A percentile compares a stretch with the other conserved stretches of the same genome.
Evolutionary conservation across 2,888 invertebrate genomes (phyloP).

Genomic region (Dicranocentrus wangi): DNA sequence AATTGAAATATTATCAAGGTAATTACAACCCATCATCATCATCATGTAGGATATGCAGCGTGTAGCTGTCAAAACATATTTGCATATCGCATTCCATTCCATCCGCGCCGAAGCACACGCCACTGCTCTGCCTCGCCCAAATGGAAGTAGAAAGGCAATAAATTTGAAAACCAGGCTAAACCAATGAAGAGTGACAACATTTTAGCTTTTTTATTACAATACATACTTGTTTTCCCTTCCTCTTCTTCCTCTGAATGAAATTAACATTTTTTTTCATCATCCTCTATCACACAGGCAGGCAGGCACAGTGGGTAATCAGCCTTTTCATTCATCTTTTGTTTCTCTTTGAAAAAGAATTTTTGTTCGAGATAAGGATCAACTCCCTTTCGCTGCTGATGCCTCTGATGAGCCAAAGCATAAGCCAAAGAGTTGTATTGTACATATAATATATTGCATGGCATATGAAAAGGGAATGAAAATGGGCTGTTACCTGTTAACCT

Average conservation of each 20-base stretch:
- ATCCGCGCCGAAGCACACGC: not conserved
- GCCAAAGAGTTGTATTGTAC: not conserved
- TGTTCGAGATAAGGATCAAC: conserved; percentile 11
- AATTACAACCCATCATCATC: conserved; percentile 44
- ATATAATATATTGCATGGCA: not conserved
- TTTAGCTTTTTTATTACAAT: conserved; percentile 34
- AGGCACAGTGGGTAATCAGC: conserved; percentile 30
- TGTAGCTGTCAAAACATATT: conserved; percentile 16
- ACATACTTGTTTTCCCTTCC: conserved; percentile 28
- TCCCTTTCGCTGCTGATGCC: conserved; percentile 18
- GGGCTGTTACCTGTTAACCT: not conserved
- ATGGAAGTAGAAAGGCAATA: conserved; percentile 48
- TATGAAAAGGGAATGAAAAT: conserved; percentile 13
- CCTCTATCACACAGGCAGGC: not conserved
- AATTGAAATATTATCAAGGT: conserved; percentile 87
- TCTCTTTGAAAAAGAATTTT: not conserved
- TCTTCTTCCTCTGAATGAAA: conserved; percentile 29
- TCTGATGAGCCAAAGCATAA: not conserved
- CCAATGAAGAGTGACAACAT: conserved; percentile 48
- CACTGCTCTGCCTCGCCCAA: conserved; percentile 32
- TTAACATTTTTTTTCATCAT: conserved; percentile 24
- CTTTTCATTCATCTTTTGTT: conserved; percentile 14
- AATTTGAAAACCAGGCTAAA: conserved; percentile 50
- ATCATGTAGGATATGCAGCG: not conserved
- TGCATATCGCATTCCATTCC: not conserved